A percentile compares a stretch with the other conserved stretches of the same genome.
Conservation (phyloP, 2,113 vertebrate genomes). For the Pelobates fuscus region DNA sequence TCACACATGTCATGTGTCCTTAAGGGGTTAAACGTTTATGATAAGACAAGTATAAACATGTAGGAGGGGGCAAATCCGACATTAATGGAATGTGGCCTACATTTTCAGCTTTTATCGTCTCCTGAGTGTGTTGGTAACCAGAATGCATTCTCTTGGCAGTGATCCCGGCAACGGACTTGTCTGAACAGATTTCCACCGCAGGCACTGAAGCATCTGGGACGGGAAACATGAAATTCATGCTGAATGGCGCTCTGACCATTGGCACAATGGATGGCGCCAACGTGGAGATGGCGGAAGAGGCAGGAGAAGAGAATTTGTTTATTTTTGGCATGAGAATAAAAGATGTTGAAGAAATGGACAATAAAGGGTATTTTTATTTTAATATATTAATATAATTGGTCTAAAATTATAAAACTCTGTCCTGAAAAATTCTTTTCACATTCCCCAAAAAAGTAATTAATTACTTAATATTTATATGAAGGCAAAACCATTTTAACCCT, state of each 20-base stretch:
- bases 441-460: too few relatives aligned
- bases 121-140: too few relatives aligned
- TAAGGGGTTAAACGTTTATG: too few relatives aligned
- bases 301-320: constrained; percentile 91
- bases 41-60: too few relatives aligned
- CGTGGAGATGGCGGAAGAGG: constrained; percentile 97
- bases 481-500: too few relatives aligned
- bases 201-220: constrained; percentile 95
- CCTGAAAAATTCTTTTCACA: neutral
- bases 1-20: too few relatives aligned
- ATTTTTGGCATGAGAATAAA: constrained; percentile 95
- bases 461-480: too few relatives aligned
- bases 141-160: constrained; percentile 65
- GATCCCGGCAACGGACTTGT: constrained; percentile 93
- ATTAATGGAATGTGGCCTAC: too few relatives aligned
- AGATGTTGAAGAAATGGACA: constrained; percentile 84
- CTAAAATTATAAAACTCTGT: neutral
- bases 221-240: constrained; percentile 99
- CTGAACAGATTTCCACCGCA: constrained; percentile 95
- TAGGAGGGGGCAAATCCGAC: too few relatives aligned
- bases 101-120: too few relatives aligned
- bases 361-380: constrained; percentile 74
- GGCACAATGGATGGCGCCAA: constrained; percentile 98
- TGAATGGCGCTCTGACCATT: constrained; percentile 95
- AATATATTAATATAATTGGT: neutral